Evolutionary conservation across 2,113 vertebrate species (phyloP).

Genomic region (Oreochromis niloticus): DNA sequence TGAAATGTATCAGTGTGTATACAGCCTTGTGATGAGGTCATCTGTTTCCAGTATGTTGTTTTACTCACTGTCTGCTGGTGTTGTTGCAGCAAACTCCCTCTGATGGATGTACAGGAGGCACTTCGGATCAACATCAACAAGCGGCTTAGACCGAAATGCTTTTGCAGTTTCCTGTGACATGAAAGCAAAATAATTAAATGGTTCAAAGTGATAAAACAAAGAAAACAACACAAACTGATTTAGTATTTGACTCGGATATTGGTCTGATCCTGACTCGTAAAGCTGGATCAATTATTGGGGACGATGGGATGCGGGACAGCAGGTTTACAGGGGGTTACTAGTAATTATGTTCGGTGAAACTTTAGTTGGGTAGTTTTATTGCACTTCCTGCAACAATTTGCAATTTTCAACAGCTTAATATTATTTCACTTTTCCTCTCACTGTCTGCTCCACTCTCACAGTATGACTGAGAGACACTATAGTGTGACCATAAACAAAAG

Average conservation of each 20-base stretch:
- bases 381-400: background rate
- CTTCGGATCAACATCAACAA: constrained; percentile 80
- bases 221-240: background rate
- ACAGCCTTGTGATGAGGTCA: background rate
- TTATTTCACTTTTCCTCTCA: background rate
- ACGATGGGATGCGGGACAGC: background rate
- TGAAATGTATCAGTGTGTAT: background rate
- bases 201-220: background rate
- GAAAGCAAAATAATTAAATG: background rate
- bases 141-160: constrained; percentile 77
- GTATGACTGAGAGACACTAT: background rate
- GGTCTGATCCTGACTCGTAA: fast-evolving
- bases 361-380: background rate
- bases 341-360: background rate
- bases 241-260: background rate
- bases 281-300: background rate
- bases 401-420: background rate
- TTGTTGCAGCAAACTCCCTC: constrained; percentile 91
- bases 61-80: constrained; percentile 83
- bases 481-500: background rate
- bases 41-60: background rate
- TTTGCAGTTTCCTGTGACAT: constrained; percentile 83
- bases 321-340: background rate
- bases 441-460: background rate
- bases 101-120: constrained; percentile 91